Base-by-base conservation (phyloP, 2,797 vertebrate genomes). In the Rhinella marina region DNA sequence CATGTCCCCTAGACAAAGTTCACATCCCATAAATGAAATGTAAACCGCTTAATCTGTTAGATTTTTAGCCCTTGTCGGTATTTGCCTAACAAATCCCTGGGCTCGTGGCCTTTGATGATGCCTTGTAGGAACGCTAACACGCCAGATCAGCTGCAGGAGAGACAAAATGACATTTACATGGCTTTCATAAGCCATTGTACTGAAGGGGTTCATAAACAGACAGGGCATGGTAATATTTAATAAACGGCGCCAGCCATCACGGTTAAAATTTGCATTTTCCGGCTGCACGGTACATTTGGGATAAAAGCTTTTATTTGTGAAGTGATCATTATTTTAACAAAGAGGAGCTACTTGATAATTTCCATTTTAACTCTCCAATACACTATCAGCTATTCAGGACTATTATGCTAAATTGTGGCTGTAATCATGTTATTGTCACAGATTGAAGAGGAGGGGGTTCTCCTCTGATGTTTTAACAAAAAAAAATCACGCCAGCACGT, bases 211-310 rank as follows among this genome's bases (percentile, higher is more conserved):
- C 94, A 94, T 94, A 94, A 94, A 96, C 95, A 95, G 94, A 94
- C 94, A 95, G 95, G 95, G 96, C 97, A 95, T 92, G 95, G 97
- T 97, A 97, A 98, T 98, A 97, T 99, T 98, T 98, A 99, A 99
- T 99, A 98, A 99, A 75, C 96, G 95, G 97, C 94, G 90, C 93
- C 93, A 95, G 95, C 82, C 97, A 97, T 98, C 97, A 98, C 98
- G 96, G 97, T 96, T 94, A 94, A 96, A 97, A 99, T 99, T 99
- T 98, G 96, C 97, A 99, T 98, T 97, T 97, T 94, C 94, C 91
- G 93, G 95, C 95, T 94, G 70, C 93, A 92, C 93, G 94, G 93
- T 94, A 96, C 96, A 97, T 97, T 95, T 94, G 96, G 96, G 97
- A 98, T 95, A 95, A 94, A 94, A 94, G 95, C 94, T 95, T 96